phyloP scores from a whole-genome alignment of 2,113 vertebrate species.

The Balaeniceps rex region DNA sequence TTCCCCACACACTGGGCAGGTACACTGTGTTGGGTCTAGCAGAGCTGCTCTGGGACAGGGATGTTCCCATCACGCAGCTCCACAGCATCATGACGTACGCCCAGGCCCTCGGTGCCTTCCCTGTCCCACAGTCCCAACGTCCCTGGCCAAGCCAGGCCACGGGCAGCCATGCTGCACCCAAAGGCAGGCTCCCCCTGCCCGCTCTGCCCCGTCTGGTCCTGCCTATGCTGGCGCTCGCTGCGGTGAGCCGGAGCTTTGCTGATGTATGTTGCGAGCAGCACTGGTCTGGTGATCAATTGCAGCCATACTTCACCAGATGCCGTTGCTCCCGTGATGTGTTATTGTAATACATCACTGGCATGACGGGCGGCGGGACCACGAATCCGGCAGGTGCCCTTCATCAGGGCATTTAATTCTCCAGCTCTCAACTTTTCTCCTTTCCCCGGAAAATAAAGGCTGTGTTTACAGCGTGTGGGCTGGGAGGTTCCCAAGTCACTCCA shows the following conservation, averaged over 20 bases:
- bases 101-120: too few relatives aligned
- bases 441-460: background rate
- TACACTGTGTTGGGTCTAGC: too few relatives aligned
- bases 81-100: background rate
- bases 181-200: background rate
- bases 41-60: rapidly evolving
- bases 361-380: background rate
- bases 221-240: rapidly evolving
- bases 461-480: background rate
- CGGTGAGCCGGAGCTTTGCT: rapidly evolving
- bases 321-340: background rate
- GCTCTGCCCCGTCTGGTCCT: background rate
- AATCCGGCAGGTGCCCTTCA: constrained; percentile 48
- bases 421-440: constrained; percentile 13
- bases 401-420: constrained; percentile 23
- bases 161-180: background rate
- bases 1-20: too few relatives aligned
- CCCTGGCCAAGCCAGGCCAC: background rate
- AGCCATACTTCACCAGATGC: background rate
- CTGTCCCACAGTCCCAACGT: background rate
- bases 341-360: background rate
- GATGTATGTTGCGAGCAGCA: background rate
- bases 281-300: background rate
- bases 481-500: background rate
- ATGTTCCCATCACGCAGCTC: background rate